phyloP scores from a whole-genome alignment of 2,888 invertebrate species.

The Euphydryas editha region DNA sequence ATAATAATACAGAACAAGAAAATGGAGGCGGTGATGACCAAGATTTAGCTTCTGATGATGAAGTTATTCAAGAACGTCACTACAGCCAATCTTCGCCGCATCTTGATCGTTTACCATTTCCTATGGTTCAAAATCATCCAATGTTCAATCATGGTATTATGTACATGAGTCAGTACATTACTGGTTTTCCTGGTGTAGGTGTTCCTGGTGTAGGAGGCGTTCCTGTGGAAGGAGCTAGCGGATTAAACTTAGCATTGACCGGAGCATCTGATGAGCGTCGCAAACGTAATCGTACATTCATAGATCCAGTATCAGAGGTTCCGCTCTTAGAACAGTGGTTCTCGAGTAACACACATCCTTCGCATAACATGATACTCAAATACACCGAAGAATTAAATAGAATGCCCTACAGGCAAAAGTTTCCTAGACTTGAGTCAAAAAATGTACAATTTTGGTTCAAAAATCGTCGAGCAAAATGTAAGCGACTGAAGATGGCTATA shows the following conservation, averaged over 20 bases:
- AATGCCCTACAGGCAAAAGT: slow-evolving; percentile 98
- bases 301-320: slow-evolving; percentile 99
- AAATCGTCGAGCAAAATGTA: slow-evolving; percentile 98
- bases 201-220: slow-evolving; percentile 81
- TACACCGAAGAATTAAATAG: slow-evolving; percentile 98
- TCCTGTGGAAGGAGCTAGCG: slow-evolving; percentile 83
- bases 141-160: slow-evolving; percentile 95
- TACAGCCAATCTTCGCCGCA: slow-evolving; percentile 72
- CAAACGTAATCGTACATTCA: slow-evolving; percentile 98
- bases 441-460: slow-evolving; percentile 99
- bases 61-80: slow-evolving; percentile 71
- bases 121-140: slow-evolving; percentile 91
- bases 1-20: slow-evolving; percentile 77
- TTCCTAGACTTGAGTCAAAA: slow-evolving; percentile 98
- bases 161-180: slow-evolving; percentile 96
- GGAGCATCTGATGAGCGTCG: slow-evolving; percentile 92
- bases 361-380: slow-evolving; percentile 98
- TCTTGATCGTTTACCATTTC: slow-evolving; percentile 85
- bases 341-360: slow-evolving; percentile 98
- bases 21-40: slow-evolving; percentile 78
- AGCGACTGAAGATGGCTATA: slow-evolving; percentile 95
- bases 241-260: slow-evolving; percentile 86
- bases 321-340: slow-evolving; percentile 98
- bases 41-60: slow-evolving; percentile 81
- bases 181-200: slow-evolving; percentile 79